A percentile compares a stretch with the other conserved stretches of the same genome.
These are phyloP conservation scores for Clostera curtula DNA, from an alignment of 2,888 invertebrate genomes.

Conservation along the genomic window DNA sequence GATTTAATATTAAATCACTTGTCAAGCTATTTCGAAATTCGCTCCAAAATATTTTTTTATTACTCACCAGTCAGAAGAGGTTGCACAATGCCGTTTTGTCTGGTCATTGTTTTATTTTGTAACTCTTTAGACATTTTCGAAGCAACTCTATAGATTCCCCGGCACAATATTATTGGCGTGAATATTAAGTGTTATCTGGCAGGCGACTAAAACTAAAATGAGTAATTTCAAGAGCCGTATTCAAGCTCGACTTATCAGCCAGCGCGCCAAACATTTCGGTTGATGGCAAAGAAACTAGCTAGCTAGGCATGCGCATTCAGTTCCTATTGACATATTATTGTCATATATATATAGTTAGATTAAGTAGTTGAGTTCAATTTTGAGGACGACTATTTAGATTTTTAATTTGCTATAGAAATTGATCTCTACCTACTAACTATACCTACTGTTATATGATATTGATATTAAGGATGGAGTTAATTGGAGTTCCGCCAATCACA, in stretches of 20 bases:
- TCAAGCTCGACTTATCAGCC: constrained; percentile 43
- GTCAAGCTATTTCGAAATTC: no score
- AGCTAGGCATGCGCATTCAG: constrained; percentile 56
- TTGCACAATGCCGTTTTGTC: constrained; percentile 90
- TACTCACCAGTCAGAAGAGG: constrained; percentile 89
- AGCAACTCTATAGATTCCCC: constrained; percentile 21
- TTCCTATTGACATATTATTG: constrained; percentile 48
- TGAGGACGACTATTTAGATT: no score
- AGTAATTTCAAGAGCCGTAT: constrained; percentile 65
- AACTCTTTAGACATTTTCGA: constrained; percentile 57
- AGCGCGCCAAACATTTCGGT: constrained; percentile 71
- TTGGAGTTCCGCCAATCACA: no score
- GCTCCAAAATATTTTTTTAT: constrained; percentile 27
- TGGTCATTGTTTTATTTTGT: constrained; percentile 58
- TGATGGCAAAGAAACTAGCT: no score
- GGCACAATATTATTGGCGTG: constrained; percentile 35
- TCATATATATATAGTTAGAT: no score
- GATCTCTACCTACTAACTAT: no score
- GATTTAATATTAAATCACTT: constrained; percentile 28
- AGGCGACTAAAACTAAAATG: constrained; percentile 64
- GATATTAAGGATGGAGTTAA: no score
- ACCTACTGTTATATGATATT: no score
- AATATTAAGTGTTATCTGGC: constrained; percentile 43
- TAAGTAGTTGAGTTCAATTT: no score
- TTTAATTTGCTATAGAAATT: no score